These are phyloP conservation scores for Eutrigla gurnardus DNA, from an alignment of 2,797 vertebrate genomes.

Conservation along the genomic window DNA sequence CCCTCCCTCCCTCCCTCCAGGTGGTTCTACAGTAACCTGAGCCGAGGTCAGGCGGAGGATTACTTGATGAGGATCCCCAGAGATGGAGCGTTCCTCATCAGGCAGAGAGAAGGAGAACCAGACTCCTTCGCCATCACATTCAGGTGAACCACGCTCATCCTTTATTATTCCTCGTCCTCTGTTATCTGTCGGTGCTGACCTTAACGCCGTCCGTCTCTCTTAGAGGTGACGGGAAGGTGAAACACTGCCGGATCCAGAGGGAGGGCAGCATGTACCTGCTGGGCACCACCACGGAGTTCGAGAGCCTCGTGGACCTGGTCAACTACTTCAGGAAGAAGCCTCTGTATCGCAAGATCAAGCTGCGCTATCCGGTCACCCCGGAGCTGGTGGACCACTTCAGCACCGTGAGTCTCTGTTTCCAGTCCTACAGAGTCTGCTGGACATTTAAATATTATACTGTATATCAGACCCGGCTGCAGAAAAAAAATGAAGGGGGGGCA, in stretches of 20 bases:
- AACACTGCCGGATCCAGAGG: conserved; percentile 94
- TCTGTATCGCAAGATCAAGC: conserved; percentile 94
- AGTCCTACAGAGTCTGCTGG: not conserved
- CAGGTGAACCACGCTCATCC: conserved; percentile 80
- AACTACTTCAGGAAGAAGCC: conserved; percentile 93
- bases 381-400: conserved; percentile 92
- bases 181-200: too few relatives aligned
- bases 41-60: conserved; percentile 94
- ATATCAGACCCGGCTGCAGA: too few relatives aligned
- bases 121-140: conserved; percentile 97
- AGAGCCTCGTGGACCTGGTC: conserved; percentile 95
- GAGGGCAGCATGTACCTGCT: conserved; percentile 91
- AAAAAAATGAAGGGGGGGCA: too few relatives aligned
- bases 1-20: conserved; percentile 68
- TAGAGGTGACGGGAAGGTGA: conserved; percentile 95
- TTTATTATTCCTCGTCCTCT: not conserved
- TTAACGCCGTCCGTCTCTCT: not conserved
- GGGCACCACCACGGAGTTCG: conserved; percentile 94
- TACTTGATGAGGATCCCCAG: conserved; percentile 95
- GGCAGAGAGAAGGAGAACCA: conserved; percentile 88
- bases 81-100: conserved; percentile 96
- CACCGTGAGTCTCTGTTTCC: conserved; percentile 75
- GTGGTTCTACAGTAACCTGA: conserved; percentile 96
- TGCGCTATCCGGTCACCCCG: conserved; percentile 94
- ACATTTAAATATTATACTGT: too few relatives aligned